Conservation (phyloP, 2,797 vertebrate genomes). For the Pseudochaenichthys georgianus region DNA sequence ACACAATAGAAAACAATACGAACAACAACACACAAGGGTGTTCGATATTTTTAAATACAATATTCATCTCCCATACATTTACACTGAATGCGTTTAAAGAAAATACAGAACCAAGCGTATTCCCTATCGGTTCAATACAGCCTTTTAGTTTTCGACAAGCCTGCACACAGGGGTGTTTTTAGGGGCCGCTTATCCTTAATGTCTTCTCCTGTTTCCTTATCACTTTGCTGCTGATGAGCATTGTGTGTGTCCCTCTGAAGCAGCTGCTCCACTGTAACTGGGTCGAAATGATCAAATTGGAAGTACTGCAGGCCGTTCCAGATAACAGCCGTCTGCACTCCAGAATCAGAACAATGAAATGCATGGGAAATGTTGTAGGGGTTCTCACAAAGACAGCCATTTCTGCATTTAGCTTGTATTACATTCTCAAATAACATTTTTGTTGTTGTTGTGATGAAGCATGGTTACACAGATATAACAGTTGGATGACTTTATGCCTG, state of each 20-base stretch:
- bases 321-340: slow-evolving; percentile 62
- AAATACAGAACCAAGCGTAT: not conserved
- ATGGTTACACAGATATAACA: slow-evolving; percentile 32
- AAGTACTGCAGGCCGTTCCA: slow-evolving; percentile 61
- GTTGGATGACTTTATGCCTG: not conserved
- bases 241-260: slow-evolving; percentile 51
- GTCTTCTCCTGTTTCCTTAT: slow-evolving; percentile 36
- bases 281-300: slow-evolving; percentile 77
- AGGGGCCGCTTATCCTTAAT: slow-evolving; percentile 27
- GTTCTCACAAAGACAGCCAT: slow-evolving; percentile 18
- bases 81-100: not conserved
- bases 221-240: slow-evolving; percentile 47
- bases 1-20: no score
- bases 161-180: slow-evolving; percentile 9
- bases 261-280: slow-evolving; percentile 64
- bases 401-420: slow-evolving; percentile 23
- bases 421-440: slow-evolving; percentile 32
- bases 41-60: not conserved
- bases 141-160: not conserved
- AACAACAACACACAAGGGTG: no score
- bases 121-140: no score
- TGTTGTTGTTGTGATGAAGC: slow-evolving; percentile 6
- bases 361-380: slow-evolving; percentile 1
- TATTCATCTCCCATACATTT: not conserved
- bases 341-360: slow-evolving; percentile 48